Percentiles rank a stretch among this genome's conserved stretches.
These are phyloP conservation scores for Bombus pyrosoma DNA, from an alignment of 1,140 invertebrate genomes.

Conservation along the genomic window DNA sequence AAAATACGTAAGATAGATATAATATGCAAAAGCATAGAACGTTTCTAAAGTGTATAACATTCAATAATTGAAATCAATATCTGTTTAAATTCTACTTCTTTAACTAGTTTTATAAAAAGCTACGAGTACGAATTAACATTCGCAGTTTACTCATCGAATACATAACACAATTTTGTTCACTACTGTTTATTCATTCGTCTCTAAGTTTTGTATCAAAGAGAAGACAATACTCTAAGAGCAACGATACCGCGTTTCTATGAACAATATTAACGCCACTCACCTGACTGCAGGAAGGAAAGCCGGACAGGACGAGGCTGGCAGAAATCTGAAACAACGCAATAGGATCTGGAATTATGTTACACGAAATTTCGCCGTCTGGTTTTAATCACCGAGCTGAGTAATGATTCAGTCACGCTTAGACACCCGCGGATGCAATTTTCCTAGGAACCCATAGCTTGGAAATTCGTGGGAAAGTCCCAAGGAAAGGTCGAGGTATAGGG, in stretches of 20 bases:
- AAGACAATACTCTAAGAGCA: not conserved
- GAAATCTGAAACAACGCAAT: conserved; percentile 61
- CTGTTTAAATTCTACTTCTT: not conserved
- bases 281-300: conserved; percentile 51
- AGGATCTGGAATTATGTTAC: conserved; percentile 30
- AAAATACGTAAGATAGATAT: too few relatives aligned
- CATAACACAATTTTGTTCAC: too few relatives aligned
- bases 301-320: conserved; percentile 56
- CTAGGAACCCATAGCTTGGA: not conserved
- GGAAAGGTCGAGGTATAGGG: not conserved
- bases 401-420: conserved; percentile 6
- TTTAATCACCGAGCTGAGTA: conserved; percentile 13
- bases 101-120: not conserved
- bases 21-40: too few relatives aligned
- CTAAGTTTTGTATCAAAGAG: not conserved
- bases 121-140: too few relatives aligned
- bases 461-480: conserved; percentile 8
- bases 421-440: not conserved
- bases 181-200: not conserved
- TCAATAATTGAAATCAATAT: too few relatives aligned
- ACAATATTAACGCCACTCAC: conserved; percentile 55
- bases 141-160: too few relatives aligned
- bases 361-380: not conserved
- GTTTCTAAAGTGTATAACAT: too few relatives aligned
- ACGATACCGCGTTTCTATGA: not conserved